Evolutionary conservation across 2,888 invertebrate species (phyloP), one percentile per base, ranked within the genome.

Genomic region (Meteorus cinctellus): DNA sequence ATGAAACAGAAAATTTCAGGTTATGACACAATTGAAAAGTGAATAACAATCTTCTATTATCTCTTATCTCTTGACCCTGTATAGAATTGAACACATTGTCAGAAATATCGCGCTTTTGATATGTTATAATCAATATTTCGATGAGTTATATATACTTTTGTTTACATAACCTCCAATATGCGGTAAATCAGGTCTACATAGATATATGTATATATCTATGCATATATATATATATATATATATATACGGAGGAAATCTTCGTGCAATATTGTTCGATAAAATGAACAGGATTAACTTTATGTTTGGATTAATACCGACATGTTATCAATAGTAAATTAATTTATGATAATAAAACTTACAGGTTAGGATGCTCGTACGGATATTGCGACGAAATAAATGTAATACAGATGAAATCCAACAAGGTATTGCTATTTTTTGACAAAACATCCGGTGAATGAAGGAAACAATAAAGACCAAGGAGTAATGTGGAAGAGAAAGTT

Each of bases 101-200:
- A 27, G 19, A 4, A 14, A 29, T 27, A 67, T 45, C 27, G 27
- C 24, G 41, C 41, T 65, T 65, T 10, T 65, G 36, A 34, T 36
- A 45, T 12, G 16, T 45, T 45, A 36, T 48, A 48, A 41, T 41
- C 41, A 41, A 41, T 31, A 55, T 48, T 19, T 45, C 5, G 24
- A 67, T 45, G 14, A 24, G 19, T 24, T 67, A 45, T 27, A 67
- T 27, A 67, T 66, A 66, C 41, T 31, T 34, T 31, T 65, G 27
- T 45, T 27, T 67, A 45, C 27, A 41, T 45, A 45, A 67, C 36
- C 19, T 67, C 45, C 6, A 41, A 12, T 41, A 12, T 12, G 12
- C 12, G 0, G 41, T 41, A 12, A 41, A 41, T 41, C 41, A 41
- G 34, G 34, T 6, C 24, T 12, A 41, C 6, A 12, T 41, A 41